Conservation (phyloP, 35 echinoderm and acorn worm species). For the Holothuria glaberrima region DNA sequence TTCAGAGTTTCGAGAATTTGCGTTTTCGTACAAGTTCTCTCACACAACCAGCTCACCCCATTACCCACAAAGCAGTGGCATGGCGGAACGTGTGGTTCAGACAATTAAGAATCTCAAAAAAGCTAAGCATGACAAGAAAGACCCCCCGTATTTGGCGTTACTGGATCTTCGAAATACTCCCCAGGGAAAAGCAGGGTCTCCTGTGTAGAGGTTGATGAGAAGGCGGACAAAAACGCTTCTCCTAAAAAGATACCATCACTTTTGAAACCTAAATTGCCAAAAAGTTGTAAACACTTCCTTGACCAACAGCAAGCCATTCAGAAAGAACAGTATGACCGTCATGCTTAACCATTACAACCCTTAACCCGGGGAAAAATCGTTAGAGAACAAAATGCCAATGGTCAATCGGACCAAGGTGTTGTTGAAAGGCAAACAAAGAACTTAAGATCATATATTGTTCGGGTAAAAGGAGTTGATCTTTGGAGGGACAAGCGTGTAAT, state of each 20-base stretch:
- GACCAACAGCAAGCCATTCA: background rate
- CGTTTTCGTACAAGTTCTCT: background rate
- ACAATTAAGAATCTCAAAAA: slow-evolving; percentile 37
- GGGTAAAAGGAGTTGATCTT: too few species aligned
- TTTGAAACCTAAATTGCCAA: slow-evolving; percentile 3
- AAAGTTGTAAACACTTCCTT: background rate
- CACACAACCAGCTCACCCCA: slow-evolving; percentile 16
- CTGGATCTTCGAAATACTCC: slow-evolving; percentile 12
- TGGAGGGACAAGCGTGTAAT: too few species aligned
- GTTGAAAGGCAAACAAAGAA: too few species aligned
- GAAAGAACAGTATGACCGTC: background rate
- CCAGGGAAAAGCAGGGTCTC: background rate
- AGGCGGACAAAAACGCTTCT: too few species aligned
- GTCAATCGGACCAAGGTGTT: too few species aligned
- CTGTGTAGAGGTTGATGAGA: background rate
- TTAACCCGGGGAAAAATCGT: background rate
- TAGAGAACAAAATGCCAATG: too few species aligned
- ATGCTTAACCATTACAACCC: background rate
- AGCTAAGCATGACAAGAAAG: slow-evolving; percentile 21
- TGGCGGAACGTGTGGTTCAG: slow-evolving; percentile 12
- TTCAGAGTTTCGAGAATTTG: slow-evolving; percentile 22
- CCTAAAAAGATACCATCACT: background rate
- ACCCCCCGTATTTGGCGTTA: slow-evolving; percentile 31
- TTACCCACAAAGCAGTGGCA: slow-evolving; percentile 46
- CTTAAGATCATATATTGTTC: too few species aligned